phyloP scores from a whole-genome alignment of 2,888 invertebrate genomes.

The Drosophila fungiperda region DNA sequence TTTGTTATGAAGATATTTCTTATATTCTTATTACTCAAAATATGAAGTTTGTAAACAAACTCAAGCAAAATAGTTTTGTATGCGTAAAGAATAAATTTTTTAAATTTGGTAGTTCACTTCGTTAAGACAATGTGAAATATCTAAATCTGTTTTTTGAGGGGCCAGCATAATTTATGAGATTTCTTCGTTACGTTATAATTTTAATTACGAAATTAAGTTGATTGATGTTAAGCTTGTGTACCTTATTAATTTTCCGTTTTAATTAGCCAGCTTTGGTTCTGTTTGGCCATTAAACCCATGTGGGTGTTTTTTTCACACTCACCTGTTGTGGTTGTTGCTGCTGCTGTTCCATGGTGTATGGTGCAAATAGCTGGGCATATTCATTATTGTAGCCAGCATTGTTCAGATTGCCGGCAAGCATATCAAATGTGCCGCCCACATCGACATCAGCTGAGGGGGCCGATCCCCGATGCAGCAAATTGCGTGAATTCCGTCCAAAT shows the following conservation, averaged over 20 bases:
- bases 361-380: slow-evolving; percentile 49
- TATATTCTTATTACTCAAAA: not conserved
- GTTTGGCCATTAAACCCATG: not conserved
- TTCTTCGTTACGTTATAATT: not conserved
- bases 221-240: not conserved
- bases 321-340: slow-evolving; percentile 67
- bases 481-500: slow-evolving; percentile 93
- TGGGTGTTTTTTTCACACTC: slow-evolving; percentile 35
- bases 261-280: slow-evolving; percentile 5
- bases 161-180: not conserved
- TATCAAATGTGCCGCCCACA: slow-evolving; percentile 29
- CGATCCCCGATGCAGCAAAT: slow-evolving; percentile 59
- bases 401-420: slow-evolving; percentile 36
- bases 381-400: slow-evolving; percentile 53
- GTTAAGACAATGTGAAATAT: not conserved
- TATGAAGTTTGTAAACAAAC: not conserved
- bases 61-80: not conserved
- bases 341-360: slow-evolving; percentile 37
- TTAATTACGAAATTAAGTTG: not conserved
- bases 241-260: not conserved
- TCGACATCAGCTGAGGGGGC: slow-evolving; percentile 7
- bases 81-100: too few relatives aligned
- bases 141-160: not conserved
- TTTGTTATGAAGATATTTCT: not conserved
- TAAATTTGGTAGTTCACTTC: not conserved